These are phyloP conservation scores for Neocloeon triangulifer DNA, from an alignment of 1,140 invertebrate species.

Conservation along the genomic window DNA sequence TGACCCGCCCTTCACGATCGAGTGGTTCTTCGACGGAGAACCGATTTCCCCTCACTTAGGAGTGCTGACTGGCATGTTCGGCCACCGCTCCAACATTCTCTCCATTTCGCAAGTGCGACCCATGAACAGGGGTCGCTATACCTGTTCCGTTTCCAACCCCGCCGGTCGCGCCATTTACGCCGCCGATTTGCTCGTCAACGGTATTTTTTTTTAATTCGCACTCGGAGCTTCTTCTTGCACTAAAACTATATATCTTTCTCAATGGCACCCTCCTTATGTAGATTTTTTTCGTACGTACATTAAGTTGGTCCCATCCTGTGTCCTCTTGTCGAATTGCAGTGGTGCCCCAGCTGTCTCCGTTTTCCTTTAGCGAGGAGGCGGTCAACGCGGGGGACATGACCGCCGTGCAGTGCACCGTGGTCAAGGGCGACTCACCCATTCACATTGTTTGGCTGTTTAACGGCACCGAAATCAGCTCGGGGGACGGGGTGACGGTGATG, in stretches of 20 bases:
- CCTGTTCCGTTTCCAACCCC: slow-evolving; percentile 12
- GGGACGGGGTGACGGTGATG: slow-evolving; percentile 11
- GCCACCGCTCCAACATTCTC: slow-evolving; percentile 6
- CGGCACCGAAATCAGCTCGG: slow-evolving; percentile 5
- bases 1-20: slow-evolving; percentile 10
- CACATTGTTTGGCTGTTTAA: slow-evolving; percentile 12
- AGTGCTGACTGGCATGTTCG: slow-evolving; percentile 3
- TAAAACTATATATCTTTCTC: not conserved
- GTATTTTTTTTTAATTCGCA: slow-evolving; percentile 10
- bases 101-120: slow-evolving; percentile 5
- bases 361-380: slow-evolving; percentile 11
- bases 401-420: slow-evolving; percentile 11
- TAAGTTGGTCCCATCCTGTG: not conserved
- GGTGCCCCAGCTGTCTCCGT: slow-evolving; percentile 14
- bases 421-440: slow-evolving; percentile 12
- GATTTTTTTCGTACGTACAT: not conserved
- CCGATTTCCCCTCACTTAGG: not conserved
- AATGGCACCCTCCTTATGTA: not conserved
- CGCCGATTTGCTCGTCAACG: slow-evolving; percentile 12
- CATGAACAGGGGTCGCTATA: slow-evolving; percentile 1
- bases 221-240: slow-evolving; percentile 17
- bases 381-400: slow-evolving; percentile 11
- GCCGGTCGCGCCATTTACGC: slow-evolving; percentile 12
- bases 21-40: slow-evolving; percentile 7
- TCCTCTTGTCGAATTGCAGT: slow-evolving; percentile 8